Base-by-base conservation (phyloP, 2,113 vertebrate genomes). In the Oryctolagus cuniculus region DNA sequence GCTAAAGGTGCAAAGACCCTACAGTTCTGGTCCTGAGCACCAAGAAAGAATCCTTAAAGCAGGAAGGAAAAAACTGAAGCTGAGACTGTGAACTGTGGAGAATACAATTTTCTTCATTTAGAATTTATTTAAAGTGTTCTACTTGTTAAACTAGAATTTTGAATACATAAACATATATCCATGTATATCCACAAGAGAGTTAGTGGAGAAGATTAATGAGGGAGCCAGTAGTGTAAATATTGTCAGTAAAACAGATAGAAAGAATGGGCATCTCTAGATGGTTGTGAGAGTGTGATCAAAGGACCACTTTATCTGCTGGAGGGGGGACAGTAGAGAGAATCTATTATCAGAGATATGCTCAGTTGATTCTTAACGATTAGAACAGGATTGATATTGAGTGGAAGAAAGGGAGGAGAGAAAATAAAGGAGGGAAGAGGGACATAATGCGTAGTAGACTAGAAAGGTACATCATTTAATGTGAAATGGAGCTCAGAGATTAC, bases 41-140 rank as follows among this genome's bases (percentile, higher is more conserved):
- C n/a, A 79, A 78, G 66, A 94, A 95, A 58, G 1, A 81, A 79
- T 79, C 15, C 5, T 69, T 78, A 90, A 92, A 92, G 34, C 67
- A 96, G 77, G 61, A 67, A 74, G 87, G 58, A 78, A 58, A 73
- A 81, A 49, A 79, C 31, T 61, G 31, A 94, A 51, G 49, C 2
- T 72, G 29, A 87, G 73, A 67, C 15, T 80, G 6, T 69, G 70
- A 89, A 72, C 31, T 55, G 69, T 80, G 83, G 66, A 88, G 73
- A 94, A 66, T 90, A n/a, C 9, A 31, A 51, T 72, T 91, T 92
- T 89, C 63, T 44, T 87, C 13, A 34, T 10, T 38, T 78, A 94
- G 25, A n/a, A 73, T 36, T 74, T 89, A 67, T 74, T 44, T 81
- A 79, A 83, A 85, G 15, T 38, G 17, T 82, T 73, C 17, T 66